A percentile compares a stretch with the other conserved stretches of the same genome.
Conservation (phyloP, 2,888 invertebrate genomes). For the Stenurella melanura region DNA sequence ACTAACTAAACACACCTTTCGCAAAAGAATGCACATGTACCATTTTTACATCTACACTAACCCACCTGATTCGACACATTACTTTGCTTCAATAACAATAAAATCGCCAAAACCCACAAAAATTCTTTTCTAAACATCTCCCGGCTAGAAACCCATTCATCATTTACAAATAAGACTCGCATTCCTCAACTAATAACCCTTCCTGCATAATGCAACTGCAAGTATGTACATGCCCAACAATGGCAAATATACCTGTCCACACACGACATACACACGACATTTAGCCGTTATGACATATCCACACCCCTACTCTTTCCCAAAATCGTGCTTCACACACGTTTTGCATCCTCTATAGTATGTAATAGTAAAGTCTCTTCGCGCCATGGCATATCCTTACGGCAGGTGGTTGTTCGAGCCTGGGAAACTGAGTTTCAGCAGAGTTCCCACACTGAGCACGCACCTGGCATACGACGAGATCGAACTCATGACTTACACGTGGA, state of each 20-base stretch:
- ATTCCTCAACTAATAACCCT: slow-evolving; percentile 4
- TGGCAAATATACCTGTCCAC: slow-evolving; percentile 35
- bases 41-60: slow-evolving; percentile 3
- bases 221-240: slow-evolving; percentile 18
- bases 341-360: slow-evolving; percentile 40
- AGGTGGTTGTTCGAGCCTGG: slow-evolving; percentile 66
- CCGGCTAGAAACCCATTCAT: slow-evolving; percentile 13
- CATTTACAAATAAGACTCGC: slow-evolving; percentile 15
- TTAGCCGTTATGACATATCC: slow-evolving; percentile 38
- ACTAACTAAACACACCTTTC: slow-evolving; percentile 24
- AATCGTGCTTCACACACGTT: slow-evolving; percentile 47
- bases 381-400: slow-evolving; percentile 54
- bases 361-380: slow-evolving; percentile 52
- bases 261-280: slow-evolving; percentile 47
- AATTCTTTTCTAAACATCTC: slow-evolving; percentile 12
- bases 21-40: slow-evolving; percentile 35
- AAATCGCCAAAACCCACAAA: slow-evolving; percentile 5
- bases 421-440: slow-evolving; percentile 66
- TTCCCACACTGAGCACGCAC: slow-evolving; percentile 69
- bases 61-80: background rate
- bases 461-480: slow-evolving; percentile 61
- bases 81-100: slow-evolving; percentile 5
- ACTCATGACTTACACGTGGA: slow-evolving; percentile 57
- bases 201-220: slow-evolving; percentile 10
- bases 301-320: slow-evolving; percentile 36